Evolutionary conservation across 2,797 vertebrate genomes (phyloP).

Genomic region (Denticeps clupeoides): DNA sequence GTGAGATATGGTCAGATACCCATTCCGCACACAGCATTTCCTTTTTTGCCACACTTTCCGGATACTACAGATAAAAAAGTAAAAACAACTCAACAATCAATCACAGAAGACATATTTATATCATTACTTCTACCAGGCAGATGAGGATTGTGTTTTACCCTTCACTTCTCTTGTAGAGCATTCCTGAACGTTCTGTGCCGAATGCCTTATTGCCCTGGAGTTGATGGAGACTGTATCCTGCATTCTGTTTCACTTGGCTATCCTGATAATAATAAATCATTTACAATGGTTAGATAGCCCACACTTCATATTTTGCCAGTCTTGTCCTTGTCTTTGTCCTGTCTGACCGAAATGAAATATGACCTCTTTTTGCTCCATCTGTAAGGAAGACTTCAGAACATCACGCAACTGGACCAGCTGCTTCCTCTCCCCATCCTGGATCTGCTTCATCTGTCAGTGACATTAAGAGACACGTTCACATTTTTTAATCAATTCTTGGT

Average conservation of each 20-base stretch:
- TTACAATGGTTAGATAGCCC: neutral
- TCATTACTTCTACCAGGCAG: neutral
- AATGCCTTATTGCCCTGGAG: constrained; percentile 95
- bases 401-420: constrained; percentile 84
- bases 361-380: constrained; percentile 88
- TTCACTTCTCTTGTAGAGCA: constrained; percentile 85
- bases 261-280: constrained; percentile 69
- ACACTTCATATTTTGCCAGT: neutral
- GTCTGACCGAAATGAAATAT: constrained; percentile 23
- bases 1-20: constrained; percentile 86
- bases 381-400: constrained; percentile 79
- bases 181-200: constrained; percentile 77
- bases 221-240: constrained; percentile 90
- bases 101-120: neutral
- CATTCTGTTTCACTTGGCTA: constrained; percentile 70
- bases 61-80: constrained; percentile 54
- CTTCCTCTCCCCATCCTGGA: constrained; percentile 84
- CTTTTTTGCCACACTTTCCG: constrained; percentile 98
- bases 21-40: constrained; percentile 85
- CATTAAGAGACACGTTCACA: neutral
- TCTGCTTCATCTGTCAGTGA: constrained; percentile 74
- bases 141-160: constrained; percentile 54
- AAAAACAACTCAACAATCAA: neutral
- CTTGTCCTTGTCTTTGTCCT: no score
- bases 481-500: no score